Base-by-base conservation (phyloP, 2,888 invertebrate genomes). In the Dioctria rufipes region DNA sequence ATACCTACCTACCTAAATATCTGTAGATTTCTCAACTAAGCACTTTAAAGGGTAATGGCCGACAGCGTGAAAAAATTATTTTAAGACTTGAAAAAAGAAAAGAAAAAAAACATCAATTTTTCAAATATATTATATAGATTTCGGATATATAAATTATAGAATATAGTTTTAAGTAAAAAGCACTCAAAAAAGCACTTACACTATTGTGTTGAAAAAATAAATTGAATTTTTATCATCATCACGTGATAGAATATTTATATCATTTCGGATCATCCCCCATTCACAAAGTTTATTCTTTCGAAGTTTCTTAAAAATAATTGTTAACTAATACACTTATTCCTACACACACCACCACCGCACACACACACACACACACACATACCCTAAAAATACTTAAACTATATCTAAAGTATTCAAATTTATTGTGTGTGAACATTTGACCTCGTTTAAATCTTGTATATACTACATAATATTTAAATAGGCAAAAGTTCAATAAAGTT, bases 51-150 rank as follows among this genome's bases (percentile, higher is more conserved):
- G 61, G 3, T 61, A 25, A 39, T 1, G 25, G 37, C 11, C 51
- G 11, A 51, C 6, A 11, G n/a, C 37, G 11, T 3, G 61, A 39
- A 37, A 4, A 54, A 11, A 54, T 4, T 54, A n/a, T 61, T n/a
- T 73, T 73, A 73, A 73, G 73, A 73, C 42, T 42, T 73, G 51
- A 51, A 46, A 71, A 58, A 73, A 13, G 58, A 73, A 46, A 46
- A 42, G 37, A 73, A 73, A 46, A 46, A 73, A 73, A 73, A 73
- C 73, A 73, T 73, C 73, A 73, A 73, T 73, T 73, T 73, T 73
- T 58, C 58, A 58, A 73, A 40, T 60, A 73, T 25, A 25, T 25
- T 25, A 73, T 9, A 13, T 58, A 73, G 58, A 40, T 73, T 42
- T 73, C 39, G 42, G 42, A 5, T 60, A 40, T 25, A 25, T 25